Conservation (phyloP, 2,888 invertebrate species). For the Brenthis daphne region DNA sequence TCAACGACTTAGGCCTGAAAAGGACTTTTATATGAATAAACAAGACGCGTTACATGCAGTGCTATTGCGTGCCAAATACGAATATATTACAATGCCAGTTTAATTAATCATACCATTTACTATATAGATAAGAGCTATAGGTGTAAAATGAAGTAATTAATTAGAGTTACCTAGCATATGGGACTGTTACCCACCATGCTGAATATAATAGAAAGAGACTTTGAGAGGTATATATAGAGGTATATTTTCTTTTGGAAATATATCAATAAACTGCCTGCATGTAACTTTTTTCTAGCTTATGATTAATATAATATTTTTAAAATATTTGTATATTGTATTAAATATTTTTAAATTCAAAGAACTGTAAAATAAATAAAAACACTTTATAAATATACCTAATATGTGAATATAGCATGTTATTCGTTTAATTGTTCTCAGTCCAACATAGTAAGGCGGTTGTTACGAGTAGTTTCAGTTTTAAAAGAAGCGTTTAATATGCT, state of each 20-base stretch:
- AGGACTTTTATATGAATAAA: neutral
- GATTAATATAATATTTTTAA: no score
- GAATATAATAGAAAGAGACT: no score
- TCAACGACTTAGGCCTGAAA: neutral
- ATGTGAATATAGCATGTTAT: neutral
- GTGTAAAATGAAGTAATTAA: neutral
- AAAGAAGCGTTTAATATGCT: slow-evolving; percentile 63
- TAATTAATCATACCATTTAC: slow-evolving; percentile 19
- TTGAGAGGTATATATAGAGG: no score
- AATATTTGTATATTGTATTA: no score
- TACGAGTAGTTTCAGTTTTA: slow-evolving; percentile 11
- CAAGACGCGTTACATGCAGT: neutral
- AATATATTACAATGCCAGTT: slow-evolving; percentile 13
- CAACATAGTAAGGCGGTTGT: neutral
- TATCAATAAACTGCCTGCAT: no score
- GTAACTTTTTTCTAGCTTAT: no score
- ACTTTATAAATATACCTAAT: no score
- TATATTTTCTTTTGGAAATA: no score
- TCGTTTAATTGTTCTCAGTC: slow-evolving; percentile 3
- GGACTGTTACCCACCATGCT: no score
- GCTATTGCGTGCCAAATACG: slow-evolving; percentile 8
- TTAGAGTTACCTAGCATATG: neutral
- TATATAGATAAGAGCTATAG: neutral
- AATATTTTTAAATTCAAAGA: no score
- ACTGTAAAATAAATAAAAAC: no score